These are phyloP conservation scores for Poeciliopsis paucimaculata DNA, from an alignment of 2,797 vertebrate species.

Conservation along the genomic window DNA sequence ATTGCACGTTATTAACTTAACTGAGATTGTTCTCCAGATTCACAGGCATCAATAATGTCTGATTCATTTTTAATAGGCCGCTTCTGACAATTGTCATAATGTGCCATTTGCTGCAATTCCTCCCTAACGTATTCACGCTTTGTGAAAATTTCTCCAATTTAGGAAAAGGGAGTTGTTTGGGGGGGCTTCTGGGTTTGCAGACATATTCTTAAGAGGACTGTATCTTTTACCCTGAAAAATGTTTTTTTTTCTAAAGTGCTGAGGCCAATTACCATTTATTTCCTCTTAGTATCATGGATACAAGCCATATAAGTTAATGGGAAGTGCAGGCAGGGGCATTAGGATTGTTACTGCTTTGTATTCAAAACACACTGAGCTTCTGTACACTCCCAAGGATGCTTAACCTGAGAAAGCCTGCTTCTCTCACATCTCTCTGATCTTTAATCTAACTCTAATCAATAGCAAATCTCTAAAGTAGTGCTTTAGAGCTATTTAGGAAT, in stretches of 20 bases:
- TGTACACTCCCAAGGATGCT: not conserved
- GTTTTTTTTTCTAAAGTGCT: slow-evolving; percentile 5
- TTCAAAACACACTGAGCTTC: slow-evolving; percentile 12
- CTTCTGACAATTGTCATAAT: slow-evolving; percentile 79
- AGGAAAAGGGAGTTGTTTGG: slow-evolving; percentile 36
- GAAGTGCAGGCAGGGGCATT: not conserved
- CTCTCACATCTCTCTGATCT: slow-evolving; percentile 2
- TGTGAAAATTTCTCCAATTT: slow-evolving; percentile 71
- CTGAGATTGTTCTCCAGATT: slow-evolving; percentile 77
- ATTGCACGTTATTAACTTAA: slow-evolving; percentile 81
- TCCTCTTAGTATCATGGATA: slow-evolving; percentile 1
- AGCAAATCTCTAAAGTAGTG: not conserved
- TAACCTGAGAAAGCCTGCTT: not conserved
- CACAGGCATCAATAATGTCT: slow-evolving; percentile 72
- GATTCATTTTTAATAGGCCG: slow-evolving; percentile 80
- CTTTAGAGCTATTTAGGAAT: not conserved
- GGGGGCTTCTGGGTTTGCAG: slow-evolving; percentile 30
- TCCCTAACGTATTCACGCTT: slow-evolving; percentile 73
- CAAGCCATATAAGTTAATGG: not conserved
- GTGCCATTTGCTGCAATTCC: slow-evolving; percentile 74
- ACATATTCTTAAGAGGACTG: not conserved
- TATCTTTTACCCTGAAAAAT: not conserved
- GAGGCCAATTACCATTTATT: not conserved
- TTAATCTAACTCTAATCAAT: not conserved
- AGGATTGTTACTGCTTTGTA: slow-evolving; percentile 19